Base-by-base conservation (phyloP, 1,140 invertebrate genomes). In the Lethrus apterus region DNA sequence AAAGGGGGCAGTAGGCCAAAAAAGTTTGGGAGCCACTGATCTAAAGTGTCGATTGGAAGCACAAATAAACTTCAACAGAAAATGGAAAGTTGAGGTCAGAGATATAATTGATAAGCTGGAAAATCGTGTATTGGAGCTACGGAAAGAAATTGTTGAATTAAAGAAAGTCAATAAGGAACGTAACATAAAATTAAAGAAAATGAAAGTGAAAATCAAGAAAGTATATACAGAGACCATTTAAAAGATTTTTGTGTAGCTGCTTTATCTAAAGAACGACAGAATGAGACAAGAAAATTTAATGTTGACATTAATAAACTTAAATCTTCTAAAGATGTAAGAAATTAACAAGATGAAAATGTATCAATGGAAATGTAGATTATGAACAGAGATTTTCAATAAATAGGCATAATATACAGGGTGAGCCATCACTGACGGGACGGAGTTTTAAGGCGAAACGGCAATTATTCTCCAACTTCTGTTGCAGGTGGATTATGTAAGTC, bases 161-260 rank as follows among this genome's bases (percentile, higher is more conserved):
- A 67, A 59, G 30, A 67, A 63, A 52, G 50, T 79, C 62, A 79
- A 83, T 49, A 58, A 65, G 7, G 59, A 70, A 18, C n/a, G 7
- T 59, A 70, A 18, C 63, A 75, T 17, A 70, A 69, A 40, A 67
- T 72, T 56, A 62, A 70, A 50, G 68, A 77, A 23, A 48, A 65
- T 10, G 61, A 66, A 53, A 71, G 69, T 52, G 69, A 69, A 43
- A 57, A 74, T 48, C 63, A 72, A 46, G 46, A 68, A 18, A 54
- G 61, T 45, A 44, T 70, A 59, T 60, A 58, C 51, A 54, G 62
- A 58, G 53, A 62, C 40, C 58, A 67, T 53, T 38, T 62, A 24
- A 54, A 45, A 26, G 43, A 31, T 58, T 57, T 56, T 60, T 30
- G 59, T 48, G 59, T 64, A 34, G 38, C 46, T 44, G 50, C 4